Evolutionary conservation across 2,797 vertebrate species (phyloP), one percentile per base, ranked within the genome.

Genomic region (Alosa sapidissima): DNA sequence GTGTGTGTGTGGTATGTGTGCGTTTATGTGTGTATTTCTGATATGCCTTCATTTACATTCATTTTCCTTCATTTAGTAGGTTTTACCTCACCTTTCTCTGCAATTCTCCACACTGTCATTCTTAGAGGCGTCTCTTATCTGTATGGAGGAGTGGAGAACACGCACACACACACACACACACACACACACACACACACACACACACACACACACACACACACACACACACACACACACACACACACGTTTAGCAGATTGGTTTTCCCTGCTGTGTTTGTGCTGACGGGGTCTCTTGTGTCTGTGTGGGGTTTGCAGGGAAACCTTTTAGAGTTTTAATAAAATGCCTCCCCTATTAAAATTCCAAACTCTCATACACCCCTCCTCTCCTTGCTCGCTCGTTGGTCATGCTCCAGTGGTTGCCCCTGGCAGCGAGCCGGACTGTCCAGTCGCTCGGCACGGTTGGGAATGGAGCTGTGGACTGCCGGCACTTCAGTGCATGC

Each of bases 371-470:
- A 68, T 24, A 68, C 62, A 85, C 81, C 83, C 24, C 51, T 58
- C 36, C 16, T 14, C 36, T 48, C 49, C 52, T 33, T 82, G 83
- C 60, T 45, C 49, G 52, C 54, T 48, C 14, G n/a, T 84, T 4
- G 41, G 41, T 81, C 54, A 82, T 8, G 85, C 81, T 84, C 62
- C 52, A 84, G 36, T 48, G 62, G 82, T 41, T 72, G 24, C 78
- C 84, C 58, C 82, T 82, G 85, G 88, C 83, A 85, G 65, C 54
- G 54, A 33, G 81, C 81, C 48, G 51, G 84, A 84, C 81, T 4
- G 81, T 55, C 83, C 82, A 48, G 24, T 33, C 9, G 13, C n/a
- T n/a, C 28, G 10, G 19, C 7, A 54, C 41, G 33, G 16, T 14
- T 14, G 3, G 16, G 7, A 9, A 10, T 62, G 11, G 62, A 81